Evolutionary conservation across 2,113 vertebrate genomes (phyloP), one percentile per base, ranked within the genome.

Genomic region (Anguilla japonica): DNA sequence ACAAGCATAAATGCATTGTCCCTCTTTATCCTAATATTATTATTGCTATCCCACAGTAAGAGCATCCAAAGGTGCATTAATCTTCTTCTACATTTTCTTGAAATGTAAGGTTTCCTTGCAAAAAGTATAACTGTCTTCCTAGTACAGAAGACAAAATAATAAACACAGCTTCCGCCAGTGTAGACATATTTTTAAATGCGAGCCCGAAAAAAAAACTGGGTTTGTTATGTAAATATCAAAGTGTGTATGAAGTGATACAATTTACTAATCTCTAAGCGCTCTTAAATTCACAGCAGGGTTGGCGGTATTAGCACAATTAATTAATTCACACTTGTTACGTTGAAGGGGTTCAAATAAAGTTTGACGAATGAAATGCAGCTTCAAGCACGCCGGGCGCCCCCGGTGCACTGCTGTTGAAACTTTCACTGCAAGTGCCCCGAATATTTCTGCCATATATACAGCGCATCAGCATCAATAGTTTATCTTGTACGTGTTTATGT

Each of bases 321-420:
- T 75, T 75, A 13, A 13, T 75, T 34, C 34, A 75, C n/a, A n/a
- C 26, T 75, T 29, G n/a, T 75, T 34, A 34, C 22, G 26, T 67
- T 1, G 22, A 67, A 67, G 2, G 60, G 22, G 7, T 75, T 34
- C 3, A 46, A 46, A 81, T 46, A 41, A 46, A 11, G 5, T 81
- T 81, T 41, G 80, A 81, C 80, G 46, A 81, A 26, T 81, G 41
- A 43, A 82, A 82, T 43, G 81, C 81, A n/a, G 41, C 8, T 60
- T 83, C 29, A 22, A 63, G 56, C 34, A 63, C 6, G 18, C 29
- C 1, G 2, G 3, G 43, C 53, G 9, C 22, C 50, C 50, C 6
- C 7, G 22, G 39, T 16, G 22, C 29, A 20, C 26, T 20, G 56
- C n/a, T 40, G 16, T 41, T 63, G 34, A 83, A 83, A 56, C 56